phyloP scores from a whole-genome alignment of 2,888 invertebrate genomes.

The Antheraea assamensis region DNA sequence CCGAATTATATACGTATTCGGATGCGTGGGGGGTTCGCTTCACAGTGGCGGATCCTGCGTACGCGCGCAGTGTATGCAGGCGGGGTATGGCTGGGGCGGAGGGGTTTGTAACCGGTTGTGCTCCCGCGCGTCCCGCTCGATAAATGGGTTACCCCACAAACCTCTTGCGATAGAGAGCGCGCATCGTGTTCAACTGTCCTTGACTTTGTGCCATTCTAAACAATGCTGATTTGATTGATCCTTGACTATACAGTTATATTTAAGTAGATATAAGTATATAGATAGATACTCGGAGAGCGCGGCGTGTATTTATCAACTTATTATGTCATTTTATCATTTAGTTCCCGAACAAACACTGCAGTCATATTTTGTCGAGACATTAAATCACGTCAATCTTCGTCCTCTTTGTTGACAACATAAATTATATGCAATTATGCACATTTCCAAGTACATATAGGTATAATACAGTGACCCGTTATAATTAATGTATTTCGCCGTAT shows the following conservation, averaged over 20 bases:
- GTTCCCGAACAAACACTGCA: background rate
- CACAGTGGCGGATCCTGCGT: constrained; percentile 24
- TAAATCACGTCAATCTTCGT: background rate
- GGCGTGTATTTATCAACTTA: background rate
- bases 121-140: constrained; percentile 55
- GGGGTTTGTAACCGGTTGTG: constrained; percentile 61
- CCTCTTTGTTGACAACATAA: background rate
- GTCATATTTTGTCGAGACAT: background rate
- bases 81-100: constrained; percentile 32
- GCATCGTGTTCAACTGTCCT: constrained; percentile 20
- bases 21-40: background rate
- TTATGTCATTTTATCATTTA: background rate
- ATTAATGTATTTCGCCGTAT: background rate
- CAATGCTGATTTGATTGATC: background rate
- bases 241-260: background rate
- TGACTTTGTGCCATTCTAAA: constrained; percentile 14
- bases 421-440: background rate
- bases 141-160: constrained; percentile 81
- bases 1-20: background rate
- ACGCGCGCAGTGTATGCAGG: constrained; percentile 14
- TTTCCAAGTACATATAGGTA: background rate
- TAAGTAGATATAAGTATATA: no score
- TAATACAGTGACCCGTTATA: background rate
- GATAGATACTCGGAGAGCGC: background rate
- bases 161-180: constrained; percentile 73